These are phyloP conservation scores for Scrobipalpa atriplicella DNA, from an alignment of 2,888 invertebrate genomes.

Conservation along the genomic window DNA sequence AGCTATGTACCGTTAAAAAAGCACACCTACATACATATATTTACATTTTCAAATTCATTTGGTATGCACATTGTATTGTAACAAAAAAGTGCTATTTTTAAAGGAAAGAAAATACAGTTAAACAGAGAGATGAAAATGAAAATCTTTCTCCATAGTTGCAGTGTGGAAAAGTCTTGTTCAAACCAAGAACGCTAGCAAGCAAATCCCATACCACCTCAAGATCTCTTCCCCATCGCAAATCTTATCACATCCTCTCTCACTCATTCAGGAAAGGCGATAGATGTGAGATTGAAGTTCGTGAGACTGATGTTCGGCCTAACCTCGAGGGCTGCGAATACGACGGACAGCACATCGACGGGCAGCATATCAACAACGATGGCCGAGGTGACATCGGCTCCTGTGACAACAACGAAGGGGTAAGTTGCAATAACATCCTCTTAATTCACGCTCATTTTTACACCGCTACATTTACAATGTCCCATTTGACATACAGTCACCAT, in stretches of 20 bases:
- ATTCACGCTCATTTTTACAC: too few relatives aligned
- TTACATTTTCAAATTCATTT: not conserved
- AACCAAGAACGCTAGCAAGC: too few relatives aligned
- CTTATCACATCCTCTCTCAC: too few relatives aligned
- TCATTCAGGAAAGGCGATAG: not conserved
- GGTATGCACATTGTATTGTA: not conserved
- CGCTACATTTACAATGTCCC: too few relatives aligned
- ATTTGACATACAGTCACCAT: too few relatives aligned
- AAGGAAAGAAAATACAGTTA: too few relatives aligned
- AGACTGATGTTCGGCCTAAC: not conserved
- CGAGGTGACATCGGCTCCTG: constrained; percentile 18
- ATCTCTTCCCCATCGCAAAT: too few relatives aligned
- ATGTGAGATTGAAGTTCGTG: not conserved
- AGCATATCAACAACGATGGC: not conserved
- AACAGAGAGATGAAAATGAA: too few relatives aligned
- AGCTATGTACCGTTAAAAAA: constrained; percentile 1
- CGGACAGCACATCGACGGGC: not conserved
- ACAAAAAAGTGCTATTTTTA: too few relatives aligned
- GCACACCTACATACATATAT: not conserved
- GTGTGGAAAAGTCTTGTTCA: too few relatives aligned
- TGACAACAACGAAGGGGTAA: not conserved
- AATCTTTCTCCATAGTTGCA: too few relatives aligned
- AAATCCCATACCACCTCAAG: too few relatives aligned
- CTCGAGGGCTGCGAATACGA: not conserved
- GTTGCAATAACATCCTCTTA: not conserved